Evolutionary conservation across 2,113 vertebrate species (phyloP).

Genomic region (Mobula birostris): DNA sequence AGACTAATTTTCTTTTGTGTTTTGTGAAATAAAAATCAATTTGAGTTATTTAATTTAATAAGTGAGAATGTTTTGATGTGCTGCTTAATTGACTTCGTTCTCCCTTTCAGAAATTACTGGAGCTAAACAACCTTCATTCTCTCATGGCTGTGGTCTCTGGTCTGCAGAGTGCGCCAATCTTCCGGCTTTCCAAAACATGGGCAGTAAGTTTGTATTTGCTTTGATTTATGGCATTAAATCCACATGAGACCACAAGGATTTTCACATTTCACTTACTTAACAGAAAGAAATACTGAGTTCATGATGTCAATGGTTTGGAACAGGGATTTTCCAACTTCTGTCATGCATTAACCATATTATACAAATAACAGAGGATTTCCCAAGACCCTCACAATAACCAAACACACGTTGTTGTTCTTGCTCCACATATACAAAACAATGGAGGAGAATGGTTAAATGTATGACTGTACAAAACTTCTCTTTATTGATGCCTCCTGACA

Average conservation of each 20-base stretch:
- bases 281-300: not conserved
- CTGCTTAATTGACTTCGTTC: not conserved
- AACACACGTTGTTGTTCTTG: too few relatives aligned
- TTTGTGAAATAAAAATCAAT: too few relatives aligned
- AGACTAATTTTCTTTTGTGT: too few relatives aligned
- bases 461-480: too few relatives aligned
- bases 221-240: not conserved
- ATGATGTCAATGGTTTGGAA: conserved; percentile 8
- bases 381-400: too few relatives aligned
- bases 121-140: conserved; percentile 89
- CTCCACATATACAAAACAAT: too few relatives aligned
- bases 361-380: too few relatives aligned
- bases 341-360: too few relatives aligned
- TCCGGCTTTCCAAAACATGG: conserved; percentile 92
- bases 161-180: conserved; percentile 88
- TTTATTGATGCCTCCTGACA: too few relatives aligned
- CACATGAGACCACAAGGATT: not conserved
- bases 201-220: conserved; percentile 70
- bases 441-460: too few relatives aligned
- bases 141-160: conserved; percentile 91
- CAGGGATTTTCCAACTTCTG: too few relatives aligned
- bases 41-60: not conserved
- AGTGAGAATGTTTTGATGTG: not conserved
- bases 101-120: conserved; percentile 76
- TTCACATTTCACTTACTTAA: not conserved